These are phyloP conservation scores for Eupithecia subumbrata DNA, from an alignment of 2,888 invertebrate genomes.

Conservation along the genomic window DNA sequence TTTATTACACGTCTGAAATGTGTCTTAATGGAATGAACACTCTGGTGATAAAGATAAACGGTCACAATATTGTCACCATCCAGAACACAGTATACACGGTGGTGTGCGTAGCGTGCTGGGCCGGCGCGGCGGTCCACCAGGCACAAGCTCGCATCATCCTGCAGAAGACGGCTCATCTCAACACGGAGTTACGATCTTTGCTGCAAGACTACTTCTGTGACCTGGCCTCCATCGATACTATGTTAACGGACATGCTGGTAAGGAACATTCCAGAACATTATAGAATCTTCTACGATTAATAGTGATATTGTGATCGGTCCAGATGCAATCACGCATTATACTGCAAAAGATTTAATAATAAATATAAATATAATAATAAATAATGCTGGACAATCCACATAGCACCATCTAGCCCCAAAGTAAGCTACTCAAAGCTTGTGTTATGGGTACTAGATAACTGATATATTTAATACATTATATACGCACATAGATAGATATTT, in stretches of 20 bases:
- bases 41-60: background rate
- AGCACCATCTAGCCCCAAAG: too few species aligned
- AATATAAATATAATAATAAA: too few species aligned
- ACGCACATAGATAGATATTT: too few species aligned
- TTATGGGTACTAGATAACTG: too few species aligned
- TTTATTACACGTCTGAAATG: background rate
- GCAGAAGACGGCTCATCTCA: constrained; percentile 74
- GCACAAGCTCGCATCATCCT: constrained; percentile 72
- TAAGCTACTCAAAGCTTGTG: too few species aligned
- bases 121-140: constrained; percentile 80
- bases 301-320: background rate
- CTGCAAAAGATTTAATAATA: constrained; percentile 48
- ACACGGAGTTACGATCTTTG: constrained; percentile 69
- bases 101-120: constrained; percentile 78
- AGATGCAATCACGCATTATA: constrained; percentile 62
- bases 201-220: constrained; percentile 83
- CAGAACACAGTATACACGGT: constrained; percentile 71
- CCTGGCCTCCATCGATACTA: constrained; percentile 81
- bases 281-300: background rate
- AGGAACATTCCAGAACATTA: background rate
- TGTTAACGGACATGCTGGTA: constrained; percentile 85
- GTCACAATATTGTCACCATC: constrained; percentile 4
- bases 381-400: too few species aligned
- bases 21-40: background rate
- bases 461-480: too few species aligned